Percentiles rank a stretch among this genome's conserved stretches.
These are phyloP conservation scores for Gastrophysa polygoni DNA, from an alignment of 2,888 invertebrate species.

Conservation along the genomic window DNA sequence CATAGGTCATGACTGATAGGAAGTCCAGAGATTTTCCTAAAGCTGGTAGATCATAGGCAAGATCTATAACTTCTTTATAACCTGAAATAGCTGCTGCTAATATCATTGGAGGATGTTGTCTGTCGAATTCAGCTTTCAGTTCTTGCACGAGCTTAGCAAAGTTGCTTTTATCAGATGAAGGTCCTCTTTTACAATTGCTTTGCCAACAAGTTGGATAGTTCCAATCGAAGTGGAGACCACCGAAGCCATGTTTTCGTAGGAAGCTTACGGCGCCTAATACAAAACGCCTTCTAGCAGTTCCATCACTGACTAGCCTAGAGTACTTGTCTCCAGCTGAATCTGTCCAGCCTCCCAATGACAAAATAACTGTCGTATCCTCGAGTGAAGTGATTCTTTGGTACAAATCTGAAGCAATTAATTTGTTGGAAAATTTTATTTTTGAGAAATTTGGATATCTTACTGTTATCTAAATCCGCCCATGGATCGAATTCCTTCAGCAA, in stretches of 20 bases:
- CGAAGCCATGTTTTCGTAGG: conserved; percentile 76
- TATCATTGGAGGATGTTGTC: conserved; percentile 69
- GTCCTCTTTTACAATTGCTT: conserved; percentile 84
- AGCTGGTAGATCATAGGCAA: conserved; percentile 78
- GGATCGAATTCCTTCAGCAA: conserved; percentile 83
- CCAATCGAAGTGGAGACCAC: conserved; percentile 92
- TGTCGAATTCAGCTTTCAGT: conserved; percentile 67
- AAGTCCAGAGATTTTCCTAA: conserved; percentile 77
- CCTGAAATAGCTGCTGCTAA: conserved; percentile 86
- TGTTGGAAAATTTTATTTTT: neutral
- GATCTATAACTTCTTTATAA: conserved; percentile 87
- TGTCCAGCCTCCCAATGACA: conserved; percentile 95
- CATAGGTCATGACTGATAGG: conserved; percentile 85
- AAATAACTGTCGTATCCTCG: conserved; percentile 68
- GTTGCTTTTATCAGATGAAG: conserved; percentile 77
- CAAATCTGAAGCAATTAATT: conserved; percentile 64
- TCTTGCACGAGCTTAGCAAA: conserved; percentile 75
- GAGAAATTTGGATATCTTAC: conserved; percentile 59
- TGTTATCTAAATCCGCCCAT: conserved; percentile 86
- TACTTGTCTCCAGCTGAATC: conserved; percentile 90
- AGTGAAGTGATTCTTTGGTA: conserved; percentile 79
- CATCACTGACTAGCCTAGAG: conserved; percentile 75
- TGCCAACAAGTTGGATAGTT: conserved; percentile 95
- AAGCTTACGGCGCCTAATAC: conserved; percentile 73
- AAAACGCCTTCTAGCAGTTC: conserved; percentile 71